A percentile compares a stretch with the other conserved stretches of the same genome.
These are phyloP conservation scores for Megalurothrips usitatus DNA, from an alignment of 2,888 invertebrate species.

Conservation along the genomic window DNA sequence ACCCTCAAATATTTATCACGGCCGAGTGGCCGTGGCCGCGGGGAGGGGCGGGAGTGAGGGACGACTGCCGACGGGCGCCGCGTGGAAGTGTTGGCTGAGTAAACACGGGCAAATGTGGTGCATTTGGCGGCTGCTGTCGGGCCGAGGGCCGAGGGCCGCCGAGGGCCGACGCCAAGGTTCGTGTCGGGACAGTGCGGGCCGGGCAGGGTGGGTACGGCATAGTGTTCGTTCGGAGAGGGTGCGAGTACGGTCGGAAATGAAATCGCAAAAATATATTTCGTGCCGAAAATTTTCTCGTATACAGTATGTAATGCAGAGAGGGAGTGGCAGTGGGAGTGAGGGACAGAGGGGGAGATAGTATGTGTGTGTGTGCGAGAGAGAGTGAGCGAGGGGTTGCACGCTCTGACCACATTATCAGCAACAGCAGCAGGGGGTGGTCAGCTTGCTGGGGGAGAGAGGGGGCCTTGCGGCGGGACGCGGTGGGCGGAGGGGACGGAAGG, in stretches of 20 bases:
- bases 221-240: too few species aligned
- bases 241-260: too few species aligned
- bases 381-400: background rate
- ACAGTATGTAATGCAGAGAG: background rate
- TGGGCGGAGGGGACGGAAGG: background rate
- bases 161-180: too few species aligned
- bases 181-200: too few species aligned
- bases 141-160: background rate
- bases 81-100: background rate
- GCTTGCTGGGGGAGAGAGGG: background rate
- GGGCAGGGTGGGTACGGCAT: too few species aligned
- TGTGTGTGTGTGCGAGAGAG: background rate
- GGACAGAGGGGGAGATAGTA: background rate
- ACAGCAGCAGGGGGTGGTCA: background rate
- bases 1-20: background rate
- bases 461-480: background rate
- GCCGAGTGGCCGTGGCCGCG: background rate
- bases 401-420: constrained; percentile 19
- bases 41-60: background rate
- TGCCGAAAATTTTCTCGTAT: too few species aligned
- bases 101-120: background rate
- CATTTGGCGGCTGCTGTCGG: background rate
- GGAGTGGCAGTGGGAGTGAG: background rate
- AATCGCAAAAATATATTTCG: too few species aligned
- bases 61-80: background rate